A percentile compares a stretch with the other conserved stretches of the same genome.
These are phyloP conservation scores for Anarsia innoxiella DNA, from an alignment of 2,888 invertebrate species.

Conservation along the genomic window DNA sequence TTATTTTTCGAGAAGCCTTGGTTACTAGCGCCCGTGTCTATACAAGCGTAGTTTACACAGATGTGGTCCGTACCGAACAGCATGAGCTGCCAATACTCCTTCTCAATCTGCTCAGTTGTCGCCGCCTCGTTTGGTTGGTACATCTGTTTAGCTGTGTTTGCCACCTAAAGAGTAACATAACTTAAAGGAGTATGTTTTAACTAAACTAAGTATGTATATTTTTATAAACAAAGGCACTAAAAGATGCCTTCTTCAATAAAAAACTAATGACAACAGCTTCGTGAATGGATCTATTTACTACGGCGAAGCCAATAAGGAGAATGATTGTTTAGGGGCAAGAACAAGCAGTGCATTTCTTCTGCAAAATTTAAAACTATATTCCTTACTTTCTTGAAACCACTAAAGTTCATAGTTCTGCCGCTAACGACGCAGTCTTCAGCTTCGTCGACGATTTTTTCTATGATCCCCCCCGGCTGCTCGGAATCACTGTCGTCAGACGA, in stretches of 20 bases:
- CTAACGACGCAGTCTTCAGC: conserved; percentile 84
- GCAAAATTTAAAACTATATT: not conserved
- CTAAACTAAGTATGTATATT: not conserved
- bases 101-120: conserved; percentile 72
- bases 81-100: conserved; percentile 89
- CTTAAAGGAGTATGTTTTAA: not conserved
- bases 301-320: too few relatives aligned
- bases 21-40: conserved; percentile 90
- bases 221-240: not conserved
- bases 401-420: conserved; percentile 35
- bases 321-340: too few relatives aligned
- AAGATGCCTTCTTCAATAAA: not conserved
- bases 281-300: not conserved
- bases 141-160: conserved; percentile 22
- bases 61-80: conserved; percentile 85
- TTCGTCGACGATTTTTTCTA: conserved; percentile 70
- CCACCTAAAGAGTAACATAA: conserved; percentile 25
- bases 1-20: conserved; percentile 86
- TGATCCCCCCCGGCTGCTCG: conserved; percentile 43
- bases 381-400: conserved; percentile 39
- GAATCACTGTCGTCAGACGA: conserved; percentile 54
- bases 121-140: conserved; percentile 18
- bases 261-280: not conserved
- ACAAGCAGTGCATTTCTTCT: not conserved
- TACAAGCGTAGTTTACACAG: conserved; percentile 89